phyloP scores from a whole-genome alignment of 1,140 invertebrate genomes.

The Archivesica marissinica region DNA sequence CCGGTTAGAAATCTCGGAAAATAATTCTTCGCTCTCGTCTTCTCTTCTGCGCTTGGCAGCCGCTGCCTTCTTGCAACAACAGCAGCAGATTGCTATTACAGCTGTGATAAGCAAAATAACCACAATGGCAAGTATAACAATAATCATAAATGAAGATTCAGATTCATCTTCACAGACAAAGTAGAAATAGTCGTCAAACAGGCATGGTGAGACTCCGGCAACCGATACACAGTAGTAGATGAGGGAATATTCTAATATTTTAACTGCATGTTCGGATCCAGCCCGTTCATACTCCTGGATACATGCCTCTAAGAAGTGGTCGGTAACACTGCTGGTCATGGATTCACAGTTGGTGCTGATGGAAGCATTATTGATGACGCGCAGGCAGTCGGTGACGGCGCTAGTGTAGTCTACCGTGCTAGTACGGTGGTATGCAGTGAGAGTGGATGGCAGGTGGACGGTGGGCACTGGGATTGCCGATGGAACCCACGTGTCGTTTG shows the following conservation, averaged over 20 bases:
- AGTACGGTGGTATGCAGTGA: conserved; percentile 10
- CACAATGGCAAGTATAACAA: neutral
- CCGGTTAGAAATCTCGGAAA: neutral
- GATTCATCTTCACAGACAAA: conserved; percentile 22
- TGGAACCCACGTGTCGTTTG: conserved; percentile 22
- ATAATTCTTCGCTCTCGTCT: neutral
- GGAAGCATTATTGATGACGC: neutral
- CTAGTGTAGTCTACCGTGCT: neutral
- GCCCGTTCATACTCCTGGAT: conserved; percentile 39
- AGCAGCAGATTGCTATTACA: neutral
- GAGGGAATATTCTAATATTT: conserved; percentile 21
- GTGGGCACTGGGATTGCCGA: conserved; percentile 37
- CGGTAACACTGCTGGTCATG: conserved; percentile 22
- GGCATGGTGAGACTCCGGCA: neutral
- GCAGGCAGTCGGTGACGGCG: conserved; percentile 13
- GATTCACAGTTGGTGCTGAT: conserved; percentile 8
- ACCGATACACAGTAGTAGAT: conserved; percentile 41
- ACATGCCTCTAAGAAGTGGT: conserved; percentile 47
- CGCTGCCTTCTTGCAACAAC: neutral
- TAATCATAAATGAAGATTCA: neutral
- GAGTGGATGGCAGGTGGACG: neutral
- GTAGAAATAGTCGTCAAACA: conserved; percentile 40
- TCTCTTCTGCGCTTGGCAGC: neutral
- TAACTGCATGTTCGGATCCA: neutral
- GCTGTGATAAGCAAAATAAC: neutral